Evolutionary conservation across 2,888 invertebrate genomes (phyloP).

Genomic region (Ernsta delagoae): DNA sequence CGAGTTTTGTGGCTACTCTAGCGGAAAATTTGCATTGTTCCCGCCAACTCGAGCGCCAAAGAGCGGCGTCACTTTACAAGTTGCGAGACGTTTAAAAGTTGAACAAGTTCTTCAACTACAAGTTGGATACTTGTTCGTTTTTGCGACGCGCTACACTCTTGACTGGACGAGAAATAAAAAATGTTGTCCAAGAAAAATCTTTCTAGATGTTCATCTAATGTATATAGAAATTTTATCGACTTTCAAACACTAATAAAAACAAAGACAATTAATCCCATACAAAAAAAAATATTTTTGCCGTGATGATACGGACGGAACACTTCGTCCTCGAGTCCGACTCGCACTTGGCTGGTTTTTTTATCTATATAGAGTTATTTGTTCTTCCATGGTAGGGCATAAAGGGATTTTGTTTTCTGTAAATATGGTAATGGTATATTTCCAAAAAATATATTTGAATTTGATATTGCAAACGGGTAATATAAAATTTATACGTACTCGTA

Average conservation of each 20-base stretch:
- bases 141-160: neutral
- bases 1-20: neutral
- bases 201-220: too few species aligned
- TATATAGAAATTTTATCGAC: too few species aligned
- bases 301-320: too few species aligned
- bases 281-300: too few species aligned
- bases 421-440: neutral
- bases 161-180: neutral
- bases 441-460: neutral
- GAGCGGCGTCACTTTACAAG: neutral
- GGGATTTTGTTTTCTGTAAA: too few species aligned
- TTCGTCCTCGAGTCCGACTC: too few species aligned
- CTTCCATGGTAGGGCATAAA: too few species aligned
- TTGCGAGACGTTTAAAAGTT: conserved; percentile 2
- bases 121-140: neutral
- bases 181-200: neutral
- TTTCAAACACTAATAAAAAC: too few species aligned
- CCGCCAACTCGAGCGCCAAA: neutral
- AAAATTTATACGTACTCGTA: neutral
- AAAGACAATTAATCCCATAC: too few species aligned
- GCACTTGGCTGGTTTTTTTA: too few species aligned
- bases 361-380: too few species aligned
- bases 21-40: neutral
- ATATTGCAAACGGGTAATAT: too few species aligned
- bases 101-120: conserved; percentile 1